These are phyloP conservation scores for Dynastes tityus DNA, from an alignment of 2,888 invertebrate genomes.

Conservation along the genomic window DNA sequence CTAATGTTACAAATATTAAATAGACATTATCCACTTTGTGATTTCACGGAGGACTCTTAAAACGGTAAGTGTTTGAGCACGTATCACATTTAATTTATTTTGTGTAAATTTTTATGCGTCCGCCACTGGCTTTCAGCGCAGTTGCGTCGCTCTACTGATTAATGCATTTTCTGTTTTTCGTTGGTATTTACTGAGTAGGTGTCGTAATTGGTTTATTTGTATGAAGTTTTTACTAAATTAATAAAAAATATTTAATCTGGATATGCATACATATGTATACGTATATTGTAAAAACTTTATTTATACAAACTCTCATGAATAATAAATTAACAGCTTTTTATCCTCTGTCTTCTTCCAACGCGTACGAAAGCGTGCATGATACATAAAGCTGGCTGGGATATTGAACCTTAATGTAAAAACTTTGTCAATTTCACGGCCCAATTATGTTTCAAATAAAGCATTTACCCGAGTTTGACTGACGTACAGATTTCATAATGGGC, in stretches of 20 bases:
- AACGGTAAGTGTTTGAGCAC: too few relatives aligned
- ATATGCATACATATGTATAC: background rate
- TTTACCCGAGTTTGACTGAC: constrained; percentile 61
- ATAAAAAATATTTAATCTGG: background rate
- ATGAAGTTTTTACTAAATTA: background rate
- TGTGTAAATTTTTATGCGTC: too few relatives aligned
- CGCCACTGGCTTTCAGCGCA: too few relatives aligned
- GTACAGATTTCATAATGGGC: constrained; percentile 38
- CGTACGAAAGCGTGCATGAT: constrained; percentile 16
- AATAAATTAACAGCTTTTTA: constrained; percentile 14
- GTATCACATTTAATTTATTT: too few relatives aligned
- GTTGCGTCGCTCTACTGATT: too few relatives aligned
- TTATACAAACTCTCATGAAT: constrained; percentile 21
- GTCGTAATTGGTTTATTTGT: too few relatives aligned
- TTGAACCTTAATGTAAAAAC: constrained; percentile 62
- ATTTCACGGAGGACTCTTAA: too few relatives aligned
- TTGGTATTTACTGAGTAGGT: too few relatives aligned
- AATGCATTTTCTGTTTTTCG: too few relatives aligned
- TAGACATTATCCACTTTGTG: too few relatives aligned
- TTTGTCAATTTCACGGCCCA: constrained; percentile 64
- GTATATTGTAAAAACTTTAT: constrained; percentile 18
- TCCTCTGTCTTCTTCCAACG: constrained; percentile 1
- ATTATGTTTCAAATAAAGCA: constrained; percentile 63
- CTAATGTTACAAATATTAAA: too few relatives aligned
- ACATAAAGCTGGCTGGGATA: constrained; percentile 34